Evolutionary conservation across 2,113 vertebrate species (phyloP), one percentile per base, ranked within the genome.

Genomic region (Gadus macrocephalus): DNA sequence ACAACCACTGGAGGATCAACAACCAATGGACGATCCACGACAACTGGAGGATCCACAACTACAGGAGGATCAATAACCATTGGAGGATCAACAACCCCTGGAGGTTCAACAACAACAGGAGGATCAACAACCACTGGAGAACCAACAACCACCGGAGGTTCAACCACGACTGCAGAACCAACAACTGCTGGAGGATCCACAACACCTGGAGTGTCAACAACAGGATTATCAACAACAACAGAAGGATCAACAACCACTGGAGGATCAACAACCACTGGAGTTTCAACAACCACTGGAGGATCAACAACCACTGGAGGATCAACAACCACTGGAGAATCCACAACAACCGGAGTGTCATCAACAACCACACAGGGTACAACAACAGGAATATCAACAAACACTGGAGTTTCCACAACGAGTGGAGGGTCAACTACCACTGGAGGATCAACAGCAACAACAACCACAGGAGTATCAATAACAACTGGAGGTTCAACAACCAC

Each of bases 381-480:
- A 28, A 17, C 42, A 11, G 42, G 12, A 49, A 9, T 7, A 49
- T 55, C 66, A 53, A 67, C 66, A 16, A 68, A 55, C n/a, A 64
- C 31, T 49, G 35, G 16, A 17, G 12, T 28, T 16, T 15, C 58
- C 38, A 20, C 28, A 20, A 49, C 9, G 8, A 9, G 8, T 49
- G 42, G 60, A 22, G 60, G 3, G 9, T 38, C n/a, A n/a, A n/a
- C n/a, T n/a, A n/a, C n/a, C n/a, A n/a, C n/a, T n/a, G n/a, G n/a
- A n/a, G n/a, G n/a, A n/a, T n/a, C n/a, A n/a, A n/a, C n/a, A n/a
- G n/a, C n/a, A n/a, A n/a, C 64, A 66, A 22, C 56, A 3, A 11
- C 70, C 6, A 49, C 66, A 3, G n/a, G 0, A 1, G 5, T 7
- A 12, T 49, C 62, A 9, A 55, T 0, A 20, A 42, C 1, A 15